Conservation (phyloP, 2,888 invertebrate species). For the Dermolepida albohirtum region DNA sequence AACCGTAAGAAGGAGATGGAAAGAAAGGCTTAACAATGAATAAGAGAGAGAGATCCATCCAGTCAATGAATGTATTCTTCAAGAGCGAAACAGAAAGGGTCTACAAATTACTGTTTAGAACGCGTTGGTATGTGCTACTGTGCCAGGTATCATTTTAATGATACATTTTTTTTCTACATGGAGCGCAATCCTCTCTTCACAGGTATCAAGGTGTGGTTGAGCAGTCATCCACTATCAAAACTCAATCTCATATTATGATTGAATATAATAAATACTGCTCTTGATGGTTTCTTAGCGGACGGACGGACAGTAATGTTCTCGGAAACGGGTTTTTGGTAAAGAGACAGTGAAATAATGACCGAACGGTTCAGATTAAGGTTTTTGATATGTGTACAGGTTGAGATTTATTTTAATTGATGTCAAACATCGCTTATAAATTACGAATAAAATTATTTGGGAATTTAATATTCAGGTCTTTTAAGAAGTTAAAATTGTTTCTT, state of each 20-base stretch:
- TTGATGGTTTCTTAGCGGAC: constrained; percentile 30
- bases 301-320: constrained; percentile 39
- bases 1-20: constrained; percentile 16
- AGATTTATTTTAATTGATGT: constrained; percentile 37
- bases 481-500: too few species aligned
- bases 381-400: constrained; percentile 24
- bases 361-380: constrained; percentile 32
- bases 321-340: constrained; percentile 39
- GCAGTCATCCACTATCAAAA: constrained; percentile 51
- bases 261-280: constrained; percentile 47
- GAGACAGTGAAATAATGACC: constrained; percentile 32
- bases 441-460: constrained; percentile 31
- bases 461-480: constrained; percentile 5
- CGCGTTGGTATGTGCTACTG: constrained; percentile 53
- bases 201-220: constrained; percentile 52
- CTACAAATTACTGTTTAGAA: constrained; percentile 48
- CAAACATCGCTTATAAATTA: constrained; percentile 34
- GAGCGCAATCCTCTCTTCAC: constrained; percentile 40
- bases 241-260: constrained; percentile 52
- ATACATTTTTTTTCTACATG: constrained; percentile 48
- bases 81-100: constrained; percentile 43
- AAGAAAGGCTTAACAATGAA: constrained; percentile 1
- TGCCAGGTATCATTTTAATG: constrained; percentile 53
- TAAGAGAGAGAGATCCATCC: constrained; percentile 23
- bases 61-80: constrained; percentile 45